Conservation (phyloP, 2,888 invertebrate species). For the Anagyrus pseudococci region DNA sequence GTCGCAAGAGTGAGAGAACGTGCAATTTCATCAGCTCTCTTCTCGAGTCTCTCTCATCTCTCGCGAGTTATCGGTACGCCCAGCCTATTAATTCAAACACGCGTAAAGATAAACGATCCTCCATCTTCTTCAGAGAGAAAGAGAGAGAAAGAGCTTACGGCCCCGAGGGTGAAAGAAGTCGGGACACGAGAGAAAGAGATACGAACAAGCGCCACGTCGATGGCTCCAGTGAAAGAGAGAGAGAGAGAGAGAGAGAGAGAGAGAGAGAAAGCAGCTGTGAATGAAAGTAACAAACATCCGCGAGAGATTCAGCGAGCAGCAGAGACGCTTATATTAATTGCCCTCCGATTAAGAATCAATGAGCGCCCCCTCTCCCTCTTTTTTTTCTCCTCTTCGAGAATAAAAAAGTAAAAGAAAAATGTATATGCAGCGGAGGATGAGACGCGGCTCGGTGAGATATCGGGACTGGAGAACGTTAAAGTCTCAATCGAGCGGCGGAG, state of each 20-base stretch:
- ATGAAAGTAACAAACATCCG: neutral
- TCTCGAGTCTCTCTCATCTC: no score
- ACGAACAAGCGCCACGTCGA: neutral
- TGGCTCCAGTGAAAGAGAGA: neutral
- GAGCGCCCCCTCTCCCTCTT: conserved; percentile 14
- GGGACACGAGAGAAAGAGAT: neutral
- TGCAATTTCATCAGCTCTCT: no score
- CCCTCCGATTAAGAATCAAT: conserved; percentile 23
- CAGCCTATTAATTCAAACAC: conserved; percentile 16
- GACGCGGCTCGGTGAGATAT: neutral
- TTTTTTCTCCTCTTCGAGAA: no score
- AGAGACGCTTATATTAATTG: no score
- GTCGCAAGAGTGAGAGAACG: no score
- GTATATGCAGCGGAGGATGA: neutral
- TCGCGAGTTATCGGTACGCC: neutral
- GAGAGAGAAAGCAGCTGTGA: no score
- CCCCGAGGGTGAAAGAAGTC: neutral
- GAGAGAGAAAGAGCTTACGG: no score
- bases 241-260: no score
- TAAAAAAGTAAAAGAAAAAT: neutral
- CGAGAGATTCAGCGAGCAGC: neutral
- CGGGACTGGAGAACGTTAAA: no score
- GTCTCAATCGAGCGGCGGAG: no score
- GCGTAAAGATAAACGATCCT: conserved; percentile 12
- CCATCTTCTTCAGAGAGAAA: no score